These are phyloP conservation scores for Eolophus roseicapilla DNA, from an alignment of 2,113 vertebrate species.

Conservation along the genomic window DNA sequence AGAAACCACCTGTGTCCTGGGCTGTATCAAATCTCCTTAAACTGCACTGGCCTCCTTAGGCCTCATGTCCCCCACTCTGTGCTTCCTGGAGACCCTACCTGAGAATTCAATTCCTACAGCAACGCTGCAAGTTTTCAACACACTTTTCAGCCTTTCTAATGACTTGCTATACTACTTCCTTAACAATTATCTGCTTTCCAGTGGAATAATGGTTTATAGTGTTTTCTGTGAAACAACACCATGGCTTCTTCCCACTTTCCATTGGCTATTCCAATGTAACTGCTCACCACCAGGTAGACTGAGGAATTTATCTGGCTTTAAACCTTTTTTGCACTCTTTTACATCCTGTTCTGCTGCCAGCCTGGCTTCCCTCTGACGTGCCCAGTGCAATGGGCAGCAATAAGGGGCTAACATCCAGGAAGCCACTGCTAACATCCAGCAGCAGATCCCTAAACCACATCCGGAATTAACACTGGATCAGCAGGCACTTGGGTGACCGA, in stretches of 20 bases:
- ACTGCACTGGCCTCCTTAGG: neutral
- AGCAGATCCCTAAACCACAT: neutral
- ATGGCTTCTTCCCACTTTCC: neutral
- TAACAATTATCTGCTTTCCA: neutral
- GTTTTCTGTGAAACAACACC: fast-evolving
- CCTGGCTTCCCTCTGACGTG: neutral
- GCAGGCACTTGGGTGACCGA: neutral
- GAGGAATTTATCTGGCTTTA: neutral
- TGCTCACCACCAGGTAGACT: neutral
- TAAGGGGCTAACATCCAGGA: fast-evolving
- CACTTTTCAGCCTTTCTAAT: neutral
- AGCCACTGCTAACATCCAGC: neutral
- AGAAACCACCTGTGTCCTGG: neutral
- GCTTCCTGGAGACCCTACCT: neutral
- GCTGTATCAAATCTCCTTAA: neutral
- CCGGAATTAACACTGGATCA: neutral
- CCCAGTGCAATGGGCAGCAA: neutral
- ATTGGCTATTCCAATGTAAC: neutral
- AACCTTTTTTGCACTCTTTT: neutral
- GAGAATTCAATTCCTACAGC: too few species aligned
- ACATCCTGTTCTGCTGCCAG: neutral
- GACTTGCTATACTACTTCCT: neutral
- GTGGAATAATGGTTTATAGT: fast-evolving
- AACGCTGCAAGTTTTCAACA: neutral
- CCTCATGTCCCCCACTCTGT: neutral